These are phyloP conservation scores for Liolophura sinensis DNA, from an alignment of 1,140 invertebrate genomes.

Conservation along the genomic window DNA sequence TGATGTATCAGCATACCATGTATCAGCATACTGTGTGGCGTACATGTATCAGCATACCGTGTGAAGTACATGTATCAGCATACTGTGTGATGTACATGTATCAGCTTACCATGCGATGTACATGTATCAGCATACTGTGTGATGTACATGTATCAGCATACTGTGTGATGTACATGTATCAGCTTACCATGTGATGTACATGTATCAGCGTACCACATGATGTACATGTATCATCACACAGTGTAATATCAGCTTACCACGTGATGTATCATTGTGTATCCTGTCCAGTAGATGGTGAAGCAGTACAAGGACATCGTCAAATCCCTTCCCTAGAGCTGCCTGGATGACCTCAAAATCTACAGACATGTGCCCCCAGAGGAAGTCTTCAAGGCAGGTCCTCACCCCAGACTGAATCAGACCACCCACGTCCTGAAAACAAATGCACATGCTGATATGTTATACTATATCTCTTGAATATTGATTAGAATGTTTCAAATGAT, in stretches of 20 bases:
- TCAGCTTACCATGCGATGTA: not conserved
- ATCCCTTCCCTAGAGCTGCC: constrained; percentile 22
- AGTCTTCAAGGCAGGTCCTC: constrained; percentile 1
- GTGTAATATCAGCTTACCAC: too few species aligned
- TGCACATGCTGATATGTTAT: too few species aligned
- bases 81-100: too few species aligned
- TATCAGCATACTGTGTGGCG: too few species aligned
- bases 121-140: constrained; percentile 1
- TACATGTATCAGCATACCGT: too few species aligned
- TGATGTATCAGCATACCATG: not conserved
- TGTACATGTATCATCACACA: too few species aligned
- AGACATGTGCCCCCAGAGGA: constrained; percentile 31
- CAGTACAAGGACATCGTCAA: constrained; percentile 34
- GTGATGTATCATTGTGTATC: too few species aligned
- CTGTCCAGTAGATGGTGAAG: constrained; percentile 16
- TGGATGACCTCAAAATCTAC: constrained; percentile 27
- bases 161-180: constrained; percentile 6
- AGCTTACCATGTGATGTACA: constrained; percentile 18
- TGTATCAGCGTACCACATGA: constrained; percentile 9
- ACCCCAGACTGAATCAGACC: too few species aligned
- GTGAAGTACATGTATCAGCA: too few species aligned
- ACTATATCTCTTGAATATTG: too few species aligned
- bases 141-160: constrained; percentile 1
- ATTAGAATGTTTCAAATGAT: too few species aligned
- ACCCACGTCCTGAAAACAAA: too few species aligned